phyloP scores from a whole-genome alignment of 1,140 invertebrate genomes.

The Drosophila leontia region DNA sequence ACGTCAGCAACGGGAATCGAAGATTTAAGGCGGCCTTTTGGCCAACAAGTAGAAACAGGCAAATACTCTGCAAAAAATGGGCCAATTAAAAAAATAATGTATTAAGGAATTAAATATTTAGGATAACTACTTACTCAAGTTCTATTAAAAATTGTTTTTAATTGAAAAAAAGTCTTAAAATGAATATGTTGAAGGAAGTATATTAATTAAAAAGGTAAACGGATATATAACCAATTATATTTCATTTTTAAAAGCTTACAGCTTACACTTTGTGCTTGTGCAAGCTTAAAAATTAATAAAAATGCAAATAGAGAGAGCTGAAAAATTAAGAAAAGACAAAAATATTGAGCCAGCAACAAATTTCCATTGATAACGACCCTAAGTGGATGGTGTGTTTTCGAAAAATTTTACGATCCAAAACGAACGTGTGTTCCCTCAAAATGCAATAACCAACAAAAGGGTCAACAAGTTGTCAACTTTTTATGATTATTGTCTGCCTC shows the following conservation, averaged over 20 bases:
- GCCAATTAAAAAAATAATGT: background rate
- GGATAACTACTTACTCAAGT: too few species aligned
- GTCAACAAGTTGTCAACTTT: slow-evolving; percentile 59
- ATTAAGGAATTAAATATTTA: background rate
- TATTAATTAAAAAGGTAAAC: too few species aligned
- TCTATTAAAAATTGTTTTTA: too few species aligned
- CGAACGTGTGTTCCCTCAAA: slow-evolving; percentile 49
- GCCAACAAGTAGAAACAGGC: slow-evolving; percentile 10
- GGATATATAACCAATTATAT: too few species aligned
- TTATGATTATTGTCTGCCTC: slow-evolving; percentile 34
- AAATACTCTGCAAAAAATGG: slow-evolving; percentile 2
- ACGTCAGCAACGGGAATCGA: slow-evolving; percentile 28
- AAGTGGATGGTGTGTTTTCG: slow-evolving; percentile 15
- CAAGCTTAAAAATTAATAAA: background rate
- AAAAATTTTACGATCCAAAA: slow-evolving; percentile 40
- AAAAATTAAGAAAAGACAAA: background rate
- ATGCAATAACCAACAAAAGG: slow-evolving; percentile 36
- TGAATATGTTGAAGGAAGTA: too few species aligned
- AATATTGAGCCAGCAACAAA: background rate
- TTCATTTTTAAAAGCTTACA: background rate
- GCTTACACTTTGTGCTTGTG: background rate
- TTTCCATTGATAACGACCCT: slow-evolving; percentile 33
- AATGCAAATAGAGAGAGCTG: slow-evolving; percentile 9
- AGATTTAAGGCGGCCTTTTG: slow-evolving; percentile 29
- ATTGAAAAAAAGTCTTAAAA: too few species aligned